Base-by-base conservation (phyloP, 2,113 vertebrate genomes). In the Cyanistes caeruleus region DNA sequence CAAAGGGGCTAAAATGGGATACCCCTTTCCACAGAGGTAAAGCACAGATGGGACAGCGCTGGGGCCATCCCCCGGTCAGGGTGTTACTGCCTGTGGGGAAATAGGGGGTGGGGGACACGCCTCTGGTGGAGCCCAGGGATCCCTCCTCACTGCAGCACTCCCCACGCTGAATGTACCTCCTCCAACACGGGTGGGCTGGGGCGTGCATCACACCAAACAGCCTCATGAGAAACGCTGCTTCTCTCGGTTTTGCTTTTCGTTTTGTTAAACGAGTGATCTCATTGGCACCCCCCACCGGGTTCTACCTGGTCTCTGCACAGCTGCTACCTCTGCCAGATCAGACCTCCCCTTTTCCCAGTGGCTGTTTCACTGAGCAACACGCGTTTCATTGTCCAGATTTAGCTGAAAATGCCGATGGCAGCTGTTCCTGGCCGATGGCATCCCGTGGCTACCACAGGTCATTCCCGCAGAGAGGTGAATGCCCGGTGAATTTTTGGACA, bases 391-490 rank as follows among this genome's bases (percentile, higher is more conserved):
- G 2, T 22, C 22, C 84, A 35, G 37, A 33, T 0, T 0, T 41
- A 30, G 18, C 0, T 46, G 37, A 49, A 84, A 85, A 75, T 52
- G 69, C 59, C 2, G 1, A 18, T 1, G 23, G 44, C 4, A 24
- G 51, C 3, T 1, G 19, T 55, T 72, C 84, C 65, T 5, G 6
- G 49, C 22, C 11, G 1, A 18, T 4, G 5, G 23, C 28, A 28
- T 48, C 60, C 33, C 0, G 0, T 2, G 4, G 69, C 70, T 48
- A 6, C 65, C 0, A 0, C 41, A 22, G 51, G 23, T 10, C 16
- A 22, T 49, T 52, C 28, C 39, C 5, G 0, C 11, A 21, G 35
- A 46, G 39, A 48, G 39, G 18, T 35, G 51, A 67, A 39, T 37
- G 10, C 2, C 6, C 1, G 0, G 35, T 67, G 39, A 39, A 64